Evolutionary conservation across 1,140 invertebrate genomes (phyloP).

Genomic region (Drosophila guanche): DNA sequence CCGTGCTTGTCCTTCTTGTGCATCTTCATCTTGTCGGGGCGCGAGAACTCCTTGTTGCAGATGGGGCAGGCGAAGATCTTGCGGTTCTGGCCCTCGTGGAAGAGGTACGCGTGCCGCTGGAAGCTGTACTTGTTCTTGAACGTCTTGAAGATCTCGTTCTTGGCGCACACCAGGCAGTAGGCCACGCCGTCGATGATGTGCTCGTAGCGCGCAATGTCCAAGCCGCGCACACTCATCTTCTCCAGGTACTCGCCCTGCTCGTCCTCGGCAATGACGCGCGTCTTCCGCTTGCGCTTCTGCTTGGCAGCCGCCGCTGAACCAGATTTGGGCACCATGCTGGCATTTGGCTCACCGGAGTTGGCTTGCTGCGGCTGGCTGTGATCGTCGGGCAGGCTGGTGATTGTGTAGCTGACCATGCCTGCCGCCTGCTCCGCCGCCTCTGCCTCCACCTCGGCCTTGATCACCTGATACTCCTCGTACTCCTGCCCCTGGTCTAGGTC

Average conservation of each 20-base stretch:
- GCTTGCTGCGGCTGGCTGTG: constrained; percentile 23
- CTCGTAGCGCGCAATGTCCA: constrained; percentile 94
- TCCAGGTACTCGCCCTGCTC: constrained; percentile 93
- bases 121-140: constrained; percentile 98
- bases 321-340: constrained; percentile 53
- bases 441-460: constrained; percentile 64
- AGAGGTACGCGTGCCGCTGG: constrained; percentile 95
- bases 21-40: constrained; percentile 97
- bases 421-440: constrained; percentile 58
- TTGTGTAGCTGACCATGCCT: constrained; percentile 57
- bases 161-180: constrained; percentile 95
- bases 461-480: constrained; percentile 66
- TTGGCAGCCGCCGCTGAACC: constrained; percentile 83
- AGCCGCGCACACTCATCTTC: constrained; percentile 94
- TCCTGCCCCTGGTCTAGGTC: constrained; percentile 63
- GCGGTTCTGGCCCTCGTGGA: constrained; percentile 94
- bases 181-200: constrained; percentile 94
- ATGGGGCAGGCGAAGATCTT: constrained; percentile 96
- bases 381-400: constrained; percentile 36
- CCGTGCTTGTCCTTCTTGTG: constrained; percentile 95
- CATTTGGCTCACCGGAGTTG: constrained; percentile 4
- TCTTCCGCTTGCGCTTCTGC: constrained; percentile 87
- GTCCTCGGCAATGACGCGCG: constrained; percentile 90
- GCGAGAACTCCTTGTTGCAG: constrained; percentile 94
- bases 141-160: constrained; percentile 94